A percentile compares a stretch with the other conserved stretches of the same genome.
phyloP scores from a whole-genome alignment of 2,113 vertebrate genomes.

The Melanotaenia duboulayi region DNA sequence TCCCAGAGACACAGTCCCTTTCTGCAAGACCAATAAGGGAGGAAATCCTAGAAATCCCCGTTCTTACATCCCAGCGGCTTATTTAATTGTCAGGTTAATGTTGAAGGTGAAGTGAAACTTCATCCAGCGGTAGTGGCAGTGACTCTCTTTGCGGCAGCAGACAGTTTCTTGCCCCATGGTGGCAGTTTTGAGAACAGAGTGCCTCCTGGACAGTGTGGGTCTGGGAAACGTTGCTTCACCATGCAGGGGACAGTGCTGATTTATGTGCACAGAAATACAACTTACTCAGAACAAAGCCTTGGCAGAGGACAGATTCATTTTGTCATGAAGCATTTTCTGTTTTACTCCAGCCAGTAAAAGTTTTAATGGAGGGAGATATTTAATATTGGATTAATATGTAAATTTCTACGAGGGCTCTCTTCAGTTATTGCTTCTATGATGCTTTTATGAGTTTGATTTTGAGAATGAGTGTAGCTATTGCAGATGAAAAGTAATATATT shows the following conservation, averaged over 20 bases:
- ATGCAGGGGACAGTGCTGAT: constrained; percentile 43
- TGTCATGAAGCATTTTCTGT: constrained; percentile 80
- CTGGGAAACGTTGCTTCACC: constrained; percentile 15
- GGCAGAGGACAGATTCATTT: constrained; percentile 73
- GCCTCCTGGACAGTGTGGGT: constrained; percentile 37
- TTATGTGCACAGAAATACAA: constrained; percentile 60
- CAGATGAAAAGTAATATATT: constrained; percentile 73
- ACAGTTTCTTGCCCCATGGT: constrained; percentile 17
- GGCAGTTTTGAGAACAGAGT: constrained; percentile 1
- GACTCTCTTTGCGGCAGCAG: constrained; percentile 39
- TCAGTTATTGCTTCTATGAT: constrained; percentile 80
- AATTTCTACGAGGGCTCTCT: constrained; percentile 77
- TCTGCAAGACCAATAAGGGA: background rate
- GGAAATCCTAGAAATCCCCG: constrained; percentile 7
- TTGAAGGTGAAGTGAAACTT: constrained; percentile 33
- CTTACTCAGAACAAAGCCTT: constrained; percentile 68
- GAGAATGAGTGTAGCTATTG: constrained; percentile 78
- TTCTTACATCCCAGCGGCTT: background rate
- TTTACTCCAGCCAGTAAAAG: constrained; percentile 82
- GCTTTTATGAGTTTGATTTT: constrained; percentile 84
- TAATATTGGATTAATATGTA: constrained; percentile 86
- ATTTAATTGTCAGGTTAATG: constrained; percentile 19
- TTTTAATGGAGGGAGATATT: constrained; percentile 80
- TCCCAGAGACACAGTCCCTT: background rate
- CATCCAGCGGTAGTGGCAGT: constrained; percentile 19